Conservation (phyloP, 2,113 vertebrate genomes). For the Psettodes erumei region DNA sequence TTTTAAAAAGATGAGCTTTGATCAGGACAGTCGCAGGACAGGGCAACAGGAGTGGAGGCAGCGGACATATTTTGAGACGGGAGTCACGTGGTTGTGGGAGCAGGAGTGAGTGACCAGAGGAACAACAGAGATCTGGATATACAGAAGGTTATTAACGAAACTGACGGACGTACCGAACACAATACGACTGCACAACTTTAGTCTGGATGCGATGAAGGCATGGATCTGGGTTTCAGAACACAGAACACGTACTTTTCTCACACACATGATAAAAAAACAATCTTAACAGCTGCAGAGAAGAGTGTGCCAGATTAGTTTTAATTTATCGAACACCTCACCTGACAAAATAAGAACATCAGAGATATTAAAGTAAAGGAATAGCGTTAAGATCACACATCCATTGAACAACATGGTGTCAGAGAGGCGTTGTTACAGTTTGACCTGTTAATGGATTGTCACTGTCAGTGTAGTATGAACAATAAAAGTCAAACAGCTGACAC, state of each 20-base stretch:
- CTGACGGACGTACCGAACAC: background rate
- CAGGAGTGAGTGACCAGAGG: background rate
- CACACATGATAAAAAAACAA: no score
- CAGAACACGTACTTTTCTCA: no score
- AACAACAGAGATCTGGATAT: background rate
- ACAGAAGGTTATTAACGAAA: background rate
- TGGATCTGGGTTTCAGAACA: background rate
- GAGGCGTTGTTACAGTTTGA: conserved; percentile 50
- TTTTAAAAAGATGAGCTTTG: no score
- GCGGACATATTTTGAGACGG: background rate
- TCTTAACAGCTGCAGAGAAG: conserved; percentile 2
- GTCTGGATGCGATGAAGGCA: background rate
- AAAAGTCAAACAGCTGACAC: conserved; percentile 59
- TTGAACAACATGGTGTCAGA: conserved; percentile 30
- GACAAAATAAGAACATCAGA: conserved; percentile 62
- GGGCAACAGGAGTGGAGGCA: no score
- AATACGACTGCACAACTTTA: background rate
- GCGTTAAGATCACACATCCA: conserved; percentile 39
- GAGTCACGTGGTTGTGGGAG: background rate
- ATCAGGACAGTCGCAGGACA: no score
- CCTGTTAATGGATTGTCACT: conserved; percentile 32
- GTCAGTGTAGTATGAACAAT: conserved; percentile 14
- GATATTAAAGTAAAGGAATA: conserved; percentile 3
- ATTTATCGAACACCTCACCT: conserved; percentile 33
- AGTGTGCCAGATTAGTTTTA: conserved; percentile 29